Evolutionary conservation across 1,140 invertebrate species (phyloP), one percentile per base, ranked within the genome.

Genomic region (Meteorus sp.): DNA sequence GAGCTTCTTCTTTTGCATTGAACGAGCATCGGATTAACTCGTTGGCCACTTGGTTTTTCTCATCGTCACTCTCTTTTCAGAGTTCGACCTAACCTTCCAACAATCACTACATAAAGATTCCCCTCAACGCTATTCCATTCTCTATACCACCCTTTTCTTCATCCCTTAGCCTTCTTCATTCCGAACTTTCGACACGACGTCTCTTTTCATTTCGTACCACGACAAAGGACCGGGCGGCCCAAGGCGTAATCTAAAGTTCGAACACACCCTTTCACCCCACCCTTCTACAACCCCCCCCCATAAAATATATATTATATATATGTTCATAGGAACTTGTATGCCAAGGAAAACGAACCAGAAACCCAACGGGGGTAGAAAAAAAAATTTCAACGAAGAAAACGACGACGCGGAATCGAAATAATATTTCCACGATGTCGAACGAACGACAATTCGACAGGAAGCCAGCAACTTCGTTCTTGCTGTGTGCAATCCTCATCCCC

Each of bases 201-300:
- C 61, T 62, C 61, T 59, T 62, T 62, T 62, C 61, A 62, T 58
- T 58, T 54, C 20, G 47, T 50, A 33, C 37, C 50, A 44, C 56
- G 56, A 58, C 52, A 52, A 53, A 57, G 41, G 51, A 48, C 48
- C 33, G 55, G 11, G 6, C 35, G 57, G 55, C 41, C 61, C 61
- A 62, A 47, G 43, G 61, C 52, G 47, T 59, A 62, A 62, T 62
- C 61, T 62, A 62, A 62, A 62, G 51, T 62, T 62, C 52, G 60
- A 62, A 59, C 60, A 59, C 43, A n/a, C n/a, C n/a, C n/a, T n/a
- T n/a, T n/a, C n/a, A n/a, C n/a, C n/a, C n/a, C n/a, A n/a, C n/a
- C n/a, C n/a, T n/a, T n/a, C n/a, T n/a, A n/a, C n/a, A n/a, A n/a
- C n/a, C n/a, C n/a, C n/a, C n/a, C n/a, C 56, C 45, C 44, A 62